A percentile compares a stretch with the other conserved stretches of the same genome.
Evolutionary conservation across 1,140 invertebrate genomes (phyloP).

Genomic region (Drosophila pruinosa): DNA sequence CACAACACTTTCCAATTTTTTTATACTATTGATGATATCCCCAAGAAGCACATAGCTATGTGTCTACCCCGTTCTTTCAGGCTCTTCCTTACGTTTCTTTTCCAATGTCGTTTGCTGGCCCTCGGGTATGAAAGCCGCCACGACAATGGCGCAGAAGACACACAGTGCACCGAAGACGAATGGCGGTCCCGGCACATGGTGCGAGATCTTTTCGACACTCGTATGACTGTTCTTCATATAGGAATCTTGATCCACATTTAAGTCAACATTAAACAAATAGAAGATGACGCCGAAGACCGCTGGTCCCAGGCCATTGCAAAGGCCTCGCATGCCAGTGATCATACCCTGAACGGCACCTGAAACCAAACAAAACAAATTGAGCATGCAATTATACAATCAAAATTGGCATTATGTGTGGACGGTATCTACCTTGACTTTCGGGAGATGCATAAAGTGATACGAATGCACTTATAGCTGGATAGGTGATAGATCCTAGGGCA

Average conservation of each 20-base stretch:
- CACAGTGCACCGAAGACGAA: conserved; percentile 99
- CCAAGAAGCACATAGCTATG: conserved; percentile 8
- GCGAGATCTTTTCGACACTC: conserved; percentile 80
- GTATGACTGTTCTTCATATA: conserved; percentile 56
- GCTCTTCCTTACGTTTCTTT: conserved; percentile 76
- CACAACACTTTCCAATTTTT: conserved; percentile 19
- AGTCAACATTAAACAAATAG: conserved; percentile 98
- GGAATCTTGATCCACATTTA: conserved; percentile 88
- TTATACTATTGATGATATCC: conserved; percentile 4
- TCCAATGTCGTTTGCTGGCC: conserved; percentile 84
- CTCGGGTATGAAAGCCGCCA: conserved; percentile 96
- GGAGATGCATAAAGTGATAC: conserved; percentile 98
- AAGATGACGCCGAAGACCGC: conserved; percentile 99
- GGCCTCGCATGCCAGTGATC: conserved; percentile 97
- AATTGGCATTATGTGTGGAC: not conserved
- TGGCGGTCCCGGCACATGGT: conserved; percentile 98
- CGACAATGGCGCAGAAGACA: conserved; percentile 96
- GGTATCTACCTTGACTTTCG: conserved; percentile 94
- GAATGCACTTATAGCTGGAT: conserved; percentile 99
- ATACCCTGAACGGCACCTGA: conserved; percentile 97
- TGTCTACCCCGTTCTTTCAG: not conserved
- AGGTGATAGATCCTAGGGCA: conserved; percentile 96
- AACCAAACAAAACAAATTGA: not conserved
- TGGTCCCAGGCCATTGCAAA: conserved; percentile 96
- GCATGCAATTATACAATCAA: not conserved